Evolutionary conservation across 2,113 vertebrate genomes (phyloP).

Genomic region (Suricata suricatta): DNA sequence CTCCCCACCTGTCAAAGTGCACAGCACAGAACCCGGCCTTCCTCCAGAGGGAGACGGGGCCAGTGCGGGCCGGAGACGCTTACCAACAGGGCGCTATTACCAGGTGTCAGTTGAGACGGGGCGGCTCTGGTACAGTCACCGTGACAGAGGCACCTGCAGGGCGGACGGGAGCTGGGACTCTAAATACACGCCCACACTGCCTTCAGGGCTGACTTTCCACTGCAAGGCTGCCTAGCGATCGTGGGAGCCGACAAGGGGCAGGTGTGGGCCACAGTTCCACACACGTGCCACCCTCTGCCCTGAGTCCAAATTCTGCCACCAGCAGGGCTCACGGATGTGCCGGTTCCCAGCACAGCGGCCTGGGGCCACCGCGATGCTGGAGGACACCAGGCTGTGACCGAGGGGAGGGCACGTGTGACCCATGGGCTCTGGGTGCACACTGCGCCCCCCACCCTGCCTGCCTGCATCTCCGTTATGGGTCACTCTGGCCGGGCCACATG

Average conservation of each 20-base stretch:
- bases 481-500: neutral
- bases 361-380: too few species aligned
- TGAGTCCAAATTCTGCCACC: neutral
- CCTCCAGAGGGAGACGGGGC: neutral
- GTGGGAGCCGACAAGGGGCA: neutral
- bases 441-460: accelerated
- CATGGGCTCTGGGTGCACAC: neutral
- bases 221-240: accelerated
- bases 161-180: neutral
- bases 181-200: accelerated
- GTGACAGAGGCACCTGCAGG: neutral
- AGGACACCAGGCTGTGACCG: accelerated
- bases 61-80: accelerated
- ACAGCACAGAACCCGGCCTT: accelerated
- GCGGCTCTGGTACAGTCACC: neutral
- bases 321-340: neutral
- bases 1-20: accelerated
- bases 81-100: neutral
- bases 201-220: neutral
- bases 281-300: accelerated
- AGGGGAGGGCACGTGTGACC: accelerated
- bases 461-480: accelerated
- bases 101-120: neutral
- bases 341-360: neutral
- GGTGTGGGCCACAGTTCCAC: neutral